phyloP scores from a whole-genome alignment of 2,888 invertebrate genomes.

The Leptothorax acervorum region DNA sequence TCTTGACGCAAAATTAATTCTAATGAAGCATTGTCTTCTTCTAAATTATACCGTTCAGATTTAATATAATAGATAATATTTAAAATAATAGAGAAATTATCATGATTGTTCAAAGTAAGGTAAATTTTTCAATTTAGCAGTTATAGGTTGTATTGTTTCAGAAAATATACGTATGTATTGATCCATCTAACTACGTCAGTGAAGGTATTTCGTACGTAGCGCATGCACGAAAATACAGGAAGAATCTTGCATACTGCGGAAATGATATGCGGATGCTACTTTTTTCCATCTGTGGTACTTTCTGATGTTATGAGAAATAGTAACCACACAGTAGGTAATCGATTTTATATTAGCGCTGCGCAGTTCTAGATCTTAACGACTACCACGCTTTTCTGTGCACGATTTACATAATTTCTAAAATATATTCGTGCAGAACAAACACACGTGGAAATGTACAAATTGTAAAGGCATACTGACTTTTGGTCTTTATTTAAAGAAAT shows the following conservation, averaged over 20 bases:
- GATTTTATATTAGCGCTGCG: slow-evolving; percentile 56
- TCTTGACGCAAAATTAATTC: neutral
- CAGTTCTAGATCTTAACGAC: slow-evolving; percentile 55
- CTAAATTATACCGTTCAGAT: neutral
- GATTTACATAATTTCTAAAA: slow-evolving; percentile 63
- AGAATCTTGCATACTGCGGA: slow-evolving; percentile 6
- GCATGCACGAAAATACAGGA: slow-evolving; percentile 1
- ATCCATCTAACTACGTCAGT: neutral
- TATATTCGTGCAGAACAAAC: neutral
- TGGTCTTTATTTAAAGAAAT: neutral
- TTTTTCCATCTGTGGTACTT: slow-evolving; percentile 36
- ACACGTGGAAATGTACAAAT: slow-evolving; percentile 17
- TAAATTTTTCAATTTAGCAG: neutral
- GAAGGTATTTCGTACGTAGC: neutral
- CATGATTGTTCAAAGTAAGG: neutral
- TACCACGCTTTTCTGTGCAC: neutral
- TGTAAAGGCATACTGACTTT: neutral
- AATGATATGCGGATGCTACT: slow-evolving; percentile 33
- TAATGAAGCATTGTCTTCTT: neutral
- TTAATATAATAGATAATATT: neutral
- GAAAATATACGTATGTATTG: neutral
- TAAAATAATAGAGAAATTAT: neutral
- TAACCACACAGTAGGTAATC: slow-evolving; percentile 30
- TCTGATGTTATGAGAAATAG: slow-evolving; percentile 10
- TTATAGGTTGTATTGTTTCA: neutral